A percentile compares a stretch with the other conserved stretches of the same genome.
Evolutionary conservation across 2,888 invertebrate species (phyloP).

Genomic region (Lochmaea crataegi): DNA sequence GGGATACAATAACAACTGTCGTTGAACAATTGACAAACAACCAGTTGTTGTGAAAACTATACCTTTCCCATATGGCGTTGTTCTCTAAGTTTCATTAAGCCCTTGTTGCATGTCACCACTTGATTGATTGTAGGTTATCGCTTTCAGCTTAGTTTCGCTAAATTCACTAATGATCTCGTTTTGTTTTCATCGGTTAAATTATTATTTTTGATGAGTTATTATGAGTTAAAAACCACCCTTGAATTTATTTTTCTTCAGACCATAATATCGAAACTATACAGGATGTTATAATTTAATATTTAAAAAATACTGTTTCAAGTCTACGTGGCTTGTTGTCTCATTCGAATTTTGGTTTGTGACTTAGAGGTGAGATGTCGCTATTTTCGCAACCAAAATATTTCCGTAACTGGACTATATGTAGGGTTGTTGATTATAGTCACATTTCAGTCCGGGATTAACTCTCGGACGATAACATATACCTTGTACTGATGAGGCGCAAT

Average conservation of each 20-base stretch:
- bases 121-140: conserved; percentile 26
- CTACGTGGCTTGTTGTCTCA: too few species aligned
- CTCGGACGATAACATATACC: too few species aligned
- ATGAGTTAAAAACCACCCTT: neutral
- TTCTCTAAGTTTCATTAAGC: conserved; percentile 17
- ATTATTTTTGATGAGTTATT: conserved; percentile 8
- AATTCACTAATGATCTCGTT: conserved; percentile 15
- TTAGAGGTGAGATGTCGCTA: too few species aligned
- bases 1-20: conserved; percentile 44
- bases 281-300: too few species aligned
- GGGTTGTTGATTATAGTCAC: too few species aligned
- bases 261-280: too few species aligned
- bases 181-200: conserved; percentile 15
- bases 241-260: neutral
- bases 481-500: too few species aligned
- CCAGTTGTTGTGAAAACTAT: conserved; percentile 42
- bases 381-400: too few species aligned
- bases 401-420: too few species aligned
- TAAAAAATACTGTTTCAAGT: too few species aligned
- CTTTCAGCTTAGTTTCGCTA: conserved; percentile 18
- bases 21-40: conserved; percentile 42
- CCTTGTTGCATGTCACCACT: conserved; percentile 29
- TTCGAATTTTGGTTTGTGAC: too few species aligned
- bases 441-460: too few species aligned
- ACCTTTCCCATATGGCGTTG: conserved; percentile 42